Percentiles rank a stretch among this genome's conserved stretches.
phyloP scores from a whole-genome alignment of 2,113 vertebrate genomes.

The Dendrocopos noguchii region DNA sequence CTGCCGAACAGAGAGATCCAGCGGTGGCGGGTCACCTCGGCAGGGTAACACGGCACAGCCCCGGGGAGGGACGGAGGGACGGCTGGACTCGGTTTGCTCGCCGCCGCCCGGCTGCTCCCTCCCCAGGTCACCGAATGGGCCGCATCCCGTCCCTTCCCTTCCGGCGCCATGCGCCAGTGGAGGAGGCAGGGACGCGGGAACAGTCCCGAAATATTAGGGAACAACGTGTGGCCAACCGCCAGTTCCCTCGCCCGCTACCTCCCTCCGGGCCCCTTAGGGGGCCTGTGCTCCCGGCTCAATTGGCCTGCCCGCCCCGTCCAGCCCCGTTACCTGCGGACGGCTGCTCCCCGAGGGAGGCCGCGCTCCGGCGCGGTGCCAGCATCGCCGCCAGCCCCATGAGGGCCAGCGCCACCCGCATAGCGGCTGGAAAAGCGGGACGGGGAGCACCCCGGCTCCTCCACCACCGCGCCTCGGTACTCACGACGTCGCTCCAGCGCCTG shows the following conservation, averaged over 20 bases:
- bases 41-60: rapidly evolving
- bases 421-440: rapidly evolving
- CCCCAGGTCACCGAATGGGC: rapidly evolving
- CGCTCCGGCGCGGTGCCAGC: not conserved
- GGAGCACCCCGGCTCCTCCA: rapidly evolving
- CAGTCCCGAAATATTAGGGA: not conserved
- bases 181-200: no score
- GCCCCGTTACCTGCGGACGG: not conserved
- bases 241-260: not conserved
- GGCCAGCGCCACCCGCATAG: not conserved
- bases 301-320: no score
- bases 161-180: not conserved
- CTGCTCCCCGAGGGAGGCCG: not conserved
- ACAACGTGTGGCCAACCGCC: no score
- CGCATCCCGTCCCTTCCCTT: not conserved
- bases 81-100: rapidly evolving
- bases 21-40: no score
- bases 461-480: rapidly evolving
- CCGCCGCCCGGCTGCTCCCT: not conserved
- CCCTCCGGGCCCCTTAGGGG: no score
- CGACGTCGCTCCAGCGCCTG: not conserved
- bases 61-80: no score
- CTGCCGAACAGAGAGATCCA: rapidly evolving
- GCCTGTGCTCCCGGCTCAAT: no score
- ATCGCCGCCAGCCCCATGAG: not conserved